Conservation (phyloP, 2,888 invertebrate species). For the Ophion ellenae region DNA sequence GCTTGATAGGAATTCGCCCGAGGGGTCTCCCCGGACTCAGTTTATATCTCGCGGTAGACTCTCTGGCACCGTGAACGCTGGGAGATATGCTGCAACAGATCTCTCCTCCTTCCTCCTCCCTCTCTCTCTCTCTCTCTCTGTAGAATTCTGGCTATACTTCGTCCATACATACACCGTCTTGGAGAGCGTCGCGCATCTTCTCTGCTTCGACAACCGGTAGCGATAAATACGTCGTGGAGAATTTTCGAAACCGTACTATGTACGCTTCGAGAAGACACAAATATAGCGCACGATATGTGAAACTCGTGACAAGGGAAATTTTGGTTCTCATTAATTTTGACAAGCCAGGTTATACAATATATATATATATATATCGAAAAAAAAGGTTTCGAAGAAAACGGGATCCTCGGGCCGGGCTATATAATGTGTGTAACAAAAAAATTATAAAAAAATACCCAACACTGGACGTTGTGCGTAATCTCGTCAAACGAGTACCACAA, state of each 20-base stretch:
- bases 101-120: constrained; percentile 17
- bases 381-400: constrained; percentile 1
- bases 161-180: neutral
- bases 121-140: neutral
- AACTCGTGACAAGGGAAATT: neutral
- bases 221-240: constrained; percentile 19
- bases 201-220: constrained; percentile 20
- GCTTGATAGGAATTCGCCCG: constrained; percentile 68
- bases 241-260: neutral
- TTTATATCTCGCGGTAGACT: constrained; percentile 71
- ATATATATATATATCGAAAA: neutral
- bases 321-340: neutral
- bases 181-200: neutral
- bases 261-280: neutral
- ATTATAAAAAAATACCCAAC: neutral
- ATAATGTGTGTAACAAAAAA: constrained; percentile 5
- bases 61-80: constrained; percentile 77
- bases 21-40: constrained; percentile 58
- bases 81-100: constrained; percentile 73
- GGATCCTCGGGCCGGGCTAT: neutral
- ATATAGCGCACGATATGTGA: neutral
- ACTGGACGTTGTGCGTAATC: constrained; percentile 51
- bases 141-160: constrained; percentile 12
- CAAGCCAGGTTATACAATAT: neutral
- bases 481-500: constrained; percentile 66